Evolutionary conservation across 2,797 vertebrate species (phyloP).

Genomic region (Delichon dasypus): DNA sequence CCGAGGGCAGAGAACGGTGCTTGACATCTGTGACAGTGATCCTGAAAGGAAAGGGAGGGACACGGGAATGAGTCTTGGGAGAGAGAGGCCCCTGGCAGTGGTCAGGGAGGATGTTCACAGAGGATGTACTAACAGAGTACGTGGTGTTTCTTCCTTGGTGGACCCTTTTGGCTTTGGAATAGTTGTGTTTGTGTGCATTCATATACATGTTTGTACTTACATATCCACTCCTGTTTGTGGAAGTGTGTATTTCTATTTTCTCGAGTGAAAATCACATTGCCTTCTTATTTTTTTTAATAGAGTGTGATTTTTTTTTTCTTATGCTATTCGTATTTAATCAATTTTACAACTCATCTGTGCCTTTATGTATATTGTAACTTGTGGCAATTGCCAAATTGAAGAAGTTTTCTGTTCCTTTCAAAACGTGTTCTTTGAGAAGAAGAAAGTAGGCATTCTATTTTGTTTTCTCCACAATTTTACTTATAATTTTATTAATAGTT

Average conservation of each 20-base stretch:
- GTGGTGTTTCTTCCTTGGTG: background rate
- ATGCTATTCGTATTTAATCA: background rate
- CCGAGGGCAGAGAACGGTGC: background rate
- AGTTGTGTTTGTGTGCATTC: background rate
- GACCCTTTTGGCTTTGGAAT: background rate
- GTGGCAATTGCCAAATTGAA: background rate
- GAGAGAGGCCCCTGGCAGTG: background rate
- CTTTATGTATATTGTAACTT: background rate
- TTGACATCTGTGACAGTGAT: background rate
- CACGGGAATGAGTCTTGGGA: background rate
- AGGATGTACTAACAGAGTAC: background rate
- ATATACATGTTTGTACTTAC: background rate
- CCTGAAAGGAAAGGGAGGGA: background rate
- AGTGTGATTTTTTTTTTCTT: background rate
- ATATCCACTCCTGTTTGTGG: background rate
- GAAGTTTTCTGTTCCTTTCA: background rate
- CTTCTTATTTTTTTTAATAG: background rate
- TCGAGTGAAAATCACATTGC: background rate
- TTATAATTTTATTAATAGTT: background rate
- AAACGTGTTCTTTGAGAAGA: background rate
- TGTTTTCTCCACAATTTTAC: background rate
- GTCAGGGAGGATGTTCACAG: background rate
- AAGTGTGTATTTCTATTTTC: background rate
- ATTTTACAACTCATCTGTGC: background rate
- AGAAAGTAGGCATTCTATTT: background rate